These are phyloP conservation scores for Vultur gryphus DNA, from an alignment of 2,797 vertebrate species.

Conservation along the genomic window DNA sequence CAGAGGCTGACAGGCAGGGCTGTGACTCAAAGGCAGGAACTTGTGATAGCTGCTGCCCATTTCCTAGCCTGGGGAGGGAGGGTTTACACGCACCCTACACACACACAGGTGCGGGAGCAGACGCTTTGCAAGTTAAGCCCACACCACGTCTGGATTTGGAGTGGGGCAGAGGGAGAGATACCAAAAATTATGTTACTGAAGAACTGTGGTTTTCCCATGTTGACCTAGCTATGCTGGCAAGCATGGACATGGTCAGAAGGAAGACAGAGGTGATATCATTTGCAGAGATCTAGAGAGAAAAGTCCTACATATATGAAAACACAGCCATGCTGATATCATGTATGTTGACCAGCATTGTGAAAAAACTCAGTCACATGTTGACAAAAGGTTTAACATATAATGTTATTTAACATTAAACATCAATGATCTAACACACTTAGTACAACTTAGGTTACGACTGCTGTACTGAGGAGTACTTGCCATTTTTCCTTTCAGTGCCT, in stretches of 20 bases:
- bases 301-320: not conserved
- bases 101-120: rapidly evolving
- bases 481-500: no score
- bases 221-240: not conserved
- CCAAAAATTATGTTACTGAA: not conserved
- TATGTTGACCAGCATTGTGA: not conserved
- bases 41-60: no score
- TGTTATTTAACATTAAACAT: not conserved
- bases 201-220: not conserved
- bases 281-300: not conserved
- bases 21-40: no score
- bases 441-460: not conserved
- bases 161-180: not conserved
- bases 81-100: not conserved
- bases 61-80: not conserved
- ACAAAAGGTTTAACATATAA: not conserved
- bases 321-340: not conserved
- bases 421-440: not conserved
- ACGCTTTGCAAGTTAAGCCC: not conserved
- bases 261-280: not conserved
- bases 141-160: not conserved
- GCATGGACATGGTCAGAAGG: not conserved
- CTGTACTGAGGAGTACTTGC: not conserved
- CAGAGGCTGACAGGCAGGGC: not conserved
- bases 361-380: not conserved